phyloP scores from a whole-genome alignment of 2,797 vertebrate genomes.

The Hoplostethus atlanticus region DNA sequence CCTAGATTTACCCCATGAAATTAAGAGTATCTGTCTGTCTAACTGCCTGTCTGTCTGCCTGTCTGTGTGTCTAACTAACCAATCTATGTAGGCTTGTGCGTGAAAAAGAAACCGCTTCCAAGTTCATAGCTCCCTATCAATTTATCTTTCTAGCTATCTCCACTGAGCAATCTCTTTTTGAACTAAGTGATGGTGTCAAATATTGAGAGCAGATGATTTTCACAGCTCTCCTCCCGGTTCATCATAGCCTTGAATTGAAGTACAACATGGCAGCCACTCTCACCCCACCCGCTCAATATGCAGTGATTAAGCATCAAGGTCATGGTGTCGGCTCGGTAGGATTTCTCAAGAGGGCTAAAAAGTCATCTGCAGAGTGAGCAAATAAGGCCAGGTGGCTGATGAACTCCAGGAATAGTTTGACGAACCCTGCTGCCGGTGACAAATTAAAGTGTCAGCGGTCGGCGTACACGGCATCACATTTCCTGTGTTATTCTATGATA shows the following conservation, averaged over 20 bases:
- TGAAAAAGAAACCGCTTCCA: not conserved
- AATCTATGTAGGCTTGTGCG: not conserved
- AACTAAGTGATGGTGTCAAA: constrained; percentile 23
- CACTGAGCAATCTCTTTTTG: constrained; percentile 23
- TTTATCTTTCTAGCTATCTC: not conserved
- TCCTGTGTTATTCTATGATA: constrained; percentile 63
- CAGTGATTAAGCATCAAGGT: constrained; percentile 67
- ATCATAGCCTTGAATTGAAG: constrained; percentile 21
- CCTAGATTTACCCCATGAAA: not conserved
- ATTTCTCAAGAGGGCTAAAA: constrained; percentile 59
- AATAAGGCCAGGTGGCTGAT: constrained; percentile 61
- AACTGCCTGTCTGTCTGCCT: not conserved
- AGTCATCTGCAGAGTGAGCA: constrained; percentile 47
- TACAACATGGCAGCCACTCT: constrained; percentile 35
- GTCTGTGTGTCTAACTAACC: not conserved
- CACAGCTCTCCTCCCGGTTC: constrained; percentile 2
- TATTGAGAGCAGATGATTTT: constrained; percentile 16
- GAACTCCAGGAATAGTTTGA: constrained; percentile 69
- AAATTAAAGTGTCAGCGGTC: constrained; percentile 71
- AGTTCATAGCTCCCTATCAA: constrained; percentile 1
- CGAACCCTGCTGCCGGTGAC: constrained; percentile 64
- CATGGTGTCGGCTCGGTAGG: constrained; percentile 25
- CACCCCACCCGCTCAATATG: constrained; percentile 39
- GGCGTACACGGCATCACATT: constrained; percentile 50
- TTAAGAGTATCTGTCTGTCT: not conserved